Conservation (phyloP, 2,797 vertebrate species). For the Streptopelia turtur region DNA sequence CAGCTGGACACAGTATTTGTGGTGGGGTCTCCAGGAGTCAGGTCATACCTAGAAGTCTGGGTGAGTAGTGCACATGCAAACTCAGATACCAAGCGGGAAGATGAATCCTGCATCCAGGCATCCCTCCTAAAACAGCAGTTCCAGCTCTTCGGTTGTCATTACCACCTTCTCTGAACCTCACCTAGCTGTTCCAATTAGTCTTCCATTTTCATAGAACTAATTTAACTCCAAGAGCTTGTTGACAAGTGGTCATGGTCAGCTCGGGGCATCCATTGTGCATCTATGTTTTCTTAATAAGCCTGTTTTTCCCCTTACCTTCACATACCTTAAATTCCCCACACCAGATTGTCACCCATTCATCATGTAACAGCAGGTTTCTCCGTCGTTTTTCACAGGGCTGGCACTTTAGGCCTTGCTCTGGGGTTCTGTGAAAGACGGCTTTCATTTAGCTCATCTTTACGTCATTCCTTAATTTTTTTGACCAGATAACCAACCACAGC, state of each 20-base stretch:
- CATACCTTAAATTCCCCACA: not conserved
- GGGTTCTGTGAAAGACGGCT: not conserved
- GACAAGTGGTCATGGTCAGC: not conserved
- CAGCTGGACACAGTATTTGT: accelerated
- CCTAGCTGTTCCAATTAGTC: not conserved
- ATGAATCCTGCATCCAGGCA: not conserved
- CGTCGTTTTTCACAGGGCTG: not conserved
- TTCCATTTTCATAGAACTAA: not conserved
- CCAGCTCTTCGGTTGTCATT: not conserved
- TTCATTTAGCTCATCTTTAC: not conserved
- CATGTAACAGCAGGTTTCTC: not conserved
- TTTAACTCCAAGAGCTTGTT: not conserved
- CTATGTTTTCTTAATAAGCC: not conserved
- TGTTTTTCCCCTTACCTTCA: not conserved
- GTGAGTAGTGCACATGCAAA: not conserved
- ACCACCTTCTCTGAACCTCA: not conserved
- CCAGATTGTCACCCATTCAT: not conserved
- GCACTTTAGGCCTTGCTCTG: not conserved
- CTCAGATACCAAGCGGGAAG: not conserved
- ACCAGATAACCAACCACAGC: not conserved
- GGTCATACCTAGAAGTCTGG: not conserved
- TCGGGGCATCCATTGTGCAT: not conserved
- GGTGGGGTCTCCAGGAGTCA: too few relatives aligned
- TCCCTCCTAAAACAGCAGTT: not conserved
- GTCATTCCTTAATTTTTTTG: not conserved